Evolutionary conservation across 1,140 invertebrate species (phyloP).

Genomic region (Dendrolimus kikuchii): DNA sequence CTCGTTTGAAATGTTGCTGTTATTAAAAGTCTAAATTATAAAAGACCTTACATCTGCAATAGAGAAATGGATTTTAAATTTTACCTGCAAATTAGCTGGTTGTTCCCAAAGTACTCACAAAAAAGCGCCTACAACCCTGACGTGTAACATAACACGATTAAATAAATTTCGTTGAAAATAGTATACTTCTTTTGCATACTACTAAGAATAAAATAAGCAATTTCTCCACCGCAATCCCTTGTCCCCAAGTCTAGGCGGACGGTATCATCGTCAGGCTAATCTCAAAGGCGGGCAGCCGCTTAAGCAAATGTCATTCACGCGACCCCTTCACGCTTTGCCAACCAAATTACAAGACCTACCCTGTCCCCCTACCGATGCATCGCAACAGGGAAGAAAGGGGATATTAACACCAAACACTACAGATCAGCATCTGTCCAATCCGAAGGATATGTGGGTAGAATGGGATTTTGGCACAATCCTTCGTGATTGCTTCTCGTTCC

Average conservation of each 20-base stretch:
- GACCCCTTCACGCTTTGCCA: constrained; percentile 30
- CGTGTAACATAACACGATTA: too few species aligned
- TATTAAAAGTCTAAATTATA: too few species aligned
- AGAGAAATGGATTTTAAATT: too few species aligned
- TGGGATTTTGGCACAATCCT: constrained; percentile 33
- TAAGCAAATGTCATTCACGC: constrained; percentile 49
- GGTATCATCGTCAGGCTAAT: constrained; percentile 39
- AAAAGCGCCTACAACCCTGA: too few species aligned
- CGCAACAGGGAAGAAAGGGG: constrained; percentile 8
- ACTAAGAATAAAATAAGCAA: too few species aligned
- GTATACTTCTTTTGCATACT: too few species aligned
- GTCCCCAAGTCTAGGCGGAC: constrained; percentile 21
- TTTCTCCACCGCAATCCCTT: constrained; percentile 10
- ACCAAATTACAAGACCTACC: constrained; percentile 22
- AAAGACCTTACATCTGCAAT: too few species aligned
- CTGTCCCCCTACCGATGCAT: constrained; percentile 7
- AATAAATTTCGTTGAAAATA: too few species aligned
- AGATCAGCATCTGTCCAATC: constrained; percentile 15
- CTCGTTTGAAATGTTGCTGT: too few species aligned
- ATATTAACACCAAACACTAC: constrained; percentile 5
- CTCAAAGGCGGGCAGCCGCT: constrained; percentile 38
- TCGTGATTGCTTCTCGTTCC: constrained; percentile 36
- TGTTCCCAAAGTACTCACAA: too few species aligned
- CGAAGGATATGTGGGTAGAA: constrained; percentile 31
- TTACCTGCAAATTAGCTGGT: too few species aligned